These are phyloP conservation scores for Thereva unica DNA, from an alignment of 2,888 invertebrate species.

Conservation along the genomic window DNA sequence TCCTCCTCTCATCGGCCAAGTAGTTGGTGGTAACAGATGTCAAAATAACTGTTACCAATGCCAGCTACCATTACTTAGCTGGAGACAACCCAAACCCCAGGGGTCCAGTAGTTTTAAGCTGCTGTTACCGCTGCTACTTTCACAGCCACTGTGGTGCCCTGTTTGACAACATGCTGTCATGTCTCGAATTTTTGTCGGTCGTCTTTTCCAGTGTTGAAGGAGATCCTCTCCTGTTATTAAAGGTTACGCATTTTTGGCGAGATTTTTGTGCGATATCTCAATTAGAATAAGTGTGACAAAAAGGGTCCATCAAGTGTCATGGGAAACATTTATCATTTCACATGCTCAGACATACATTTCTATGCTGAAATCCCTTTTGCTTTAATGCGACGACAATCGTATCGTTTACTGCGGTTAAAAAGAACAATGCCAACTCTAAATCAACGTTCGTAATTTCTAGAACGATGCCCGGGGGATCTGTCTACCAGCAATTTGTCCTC, in stretches of 20 bases:
- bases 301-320: constrained; percentile 1
- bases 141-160: too few species aligned
- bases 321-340: constrained; percentile 34
- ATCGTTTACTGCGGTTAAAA: constrained; percentile 26
- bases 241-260: constrained; percentile 19
- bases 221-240: constrained; percentile 3
- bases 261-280: constrained; percentile 25
- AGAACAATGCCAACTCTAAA: constrained; percentile 44
- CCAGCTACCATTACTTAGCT: too few species aligned
- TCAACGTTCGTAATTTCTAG: constrained; percentile 50
- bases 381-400: constrained; percentile 27
- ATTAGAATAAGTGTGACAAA: constrained; percentile 33
- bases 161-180: too few species aligned
- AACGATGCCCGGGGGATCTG: constrained; percentile 50
- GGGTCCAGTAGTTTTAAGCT: too few species aligned
- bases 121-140: too few species aligned
- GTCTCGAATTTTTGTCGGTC: too few species aligned
- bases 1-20: too few species aligned
- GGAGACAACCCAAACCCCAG: too few species aligned
- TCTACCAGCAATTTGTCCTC: constrained; percentile 40
- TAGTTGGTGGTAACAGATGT: too few species aligned
- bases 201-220: too few species aligned
- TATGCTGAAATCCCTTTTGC: constrained; percentile 13
- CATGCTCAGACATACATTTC: constrained; percentile 8
- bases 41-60: too few species aligned